A percentile compares a stretch with the other conserved stretches of the same genome.
These are phyloP conservation scores for Campylorhamphus procurvoides DNA, from an alignment of 2,113 vertebrate species.

Conservation along the genomic window DNA sequence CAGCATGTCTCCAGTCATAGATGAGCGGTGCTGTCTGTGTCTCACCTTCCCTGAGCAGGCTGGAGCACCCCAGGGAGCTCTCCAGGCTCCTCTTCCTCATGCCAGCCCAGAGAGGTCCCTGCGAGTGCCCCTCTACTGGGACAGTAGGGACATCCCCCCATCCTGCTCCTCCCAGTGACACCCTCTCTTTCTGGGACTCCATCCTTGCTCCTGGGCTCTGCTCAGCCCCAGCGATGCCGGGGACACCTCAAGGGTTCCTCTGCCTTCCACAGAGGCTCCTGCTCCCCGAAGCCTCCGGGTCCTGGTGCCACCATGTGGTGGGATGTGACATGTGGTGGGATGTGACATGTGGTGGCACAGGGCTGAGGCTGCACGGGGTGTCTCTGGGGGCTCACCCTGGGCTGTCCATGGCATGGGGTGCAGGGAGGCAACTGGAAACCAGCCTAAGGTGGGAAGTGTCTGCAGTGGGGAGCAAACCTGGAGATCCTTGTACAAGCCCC, in stretches of 20 bases:
- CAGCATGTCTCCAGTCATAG: accelerated
- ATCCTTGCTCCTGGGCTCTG: background rate
- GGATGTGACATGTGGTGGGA: background rate
- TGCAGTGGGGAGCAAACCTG: background rate
- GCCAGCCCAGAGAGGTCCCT: background rate
- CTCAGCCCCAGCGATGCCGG: background rate
- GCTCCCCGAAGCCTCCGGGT: too few species aligned
- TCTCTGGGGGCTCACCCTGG: background rate
- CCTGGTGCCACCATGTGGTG: background rate
- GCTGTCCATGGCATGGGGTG: background rate
- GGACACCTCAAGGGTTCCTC: background rate
- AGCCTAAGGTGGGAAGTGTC: background rate
- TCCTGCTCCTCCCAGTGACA: background rate
- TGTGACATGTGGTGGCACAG: background rate
- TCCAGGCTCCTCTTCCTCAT: background rate
- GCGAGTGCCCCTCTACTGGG: background rate
- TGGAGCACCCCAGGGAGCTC: background rate
- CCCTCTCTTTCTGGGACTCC: background rate
- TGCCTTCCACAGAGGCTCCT: background rate
- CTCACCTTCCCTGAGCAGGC: background rate
- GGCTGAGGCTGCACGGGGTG: background rate
- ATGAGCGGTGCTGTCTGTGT: accelerated
- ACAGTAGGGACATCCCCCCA: background rate
- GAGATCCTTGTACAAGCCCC: accelerated
- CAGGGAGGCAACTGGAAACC: background rate